Base-by-base conservation (phyloP, 2,797 vertebrate species). In the Danio kyathit region DNA sequence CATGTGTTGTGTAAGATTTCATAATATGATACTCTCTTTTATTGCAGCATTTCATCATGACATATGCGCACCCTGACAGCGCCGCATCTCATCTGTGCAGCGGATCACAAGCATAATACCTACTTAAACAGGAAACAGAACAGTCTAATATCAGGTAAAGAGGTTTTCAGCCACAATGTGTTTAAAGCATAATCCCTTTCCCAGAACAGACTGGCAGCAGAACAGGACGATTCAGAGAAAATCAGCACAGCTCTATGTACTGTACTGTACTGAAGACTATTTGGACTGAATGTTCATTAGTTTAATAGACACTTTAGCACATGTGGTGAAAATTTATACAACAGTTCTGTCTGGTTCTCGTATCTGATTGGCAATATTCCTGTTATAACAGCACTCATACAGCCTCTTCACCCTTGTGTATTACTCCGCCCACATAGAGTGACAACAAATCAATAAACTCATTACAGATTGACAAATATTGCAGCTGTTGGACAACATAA, bases 1-100 rank as follows among this genome's bases (percentile, higher is more conserved):
- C 48, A 49, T 46, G 49, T 76, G 56, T 80, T 80, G 40, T 65
- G 49, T 76, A 80, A 71, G 43, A 19, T 80, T 80, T 57, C n/a
- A 64, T 65, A 64, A 76, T 51, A 17, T 57, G 12, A 59, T 52
- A 49, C 21, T 16, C 48, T 21, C 13, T 57, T 19, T 41, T 76
- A 66, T 6, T 54, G 14, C 19, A 41, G n/a, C n/a, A 16, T 80
- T 51, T 54, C 4, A 73, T 77, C 64, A 59, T 6, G 14, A 70
- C 44, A 14, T 21, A 19, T 41, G 12, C 38, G 43, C 49, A n/a
- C 52, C 12, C 65, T 48, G 64, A 67, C 64, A 69, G 64, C 13
- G 46, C 21, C 5, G 19, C 71, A 29, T 21, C 16, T 41, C 7
- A 2, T 49, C 64, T 60, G 43, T 60, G 69, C 54, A 51, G 14